Conservation (phyloP, 1,140 invertebrate genomes). For the Aporrectodea caliginosa region DNA sequence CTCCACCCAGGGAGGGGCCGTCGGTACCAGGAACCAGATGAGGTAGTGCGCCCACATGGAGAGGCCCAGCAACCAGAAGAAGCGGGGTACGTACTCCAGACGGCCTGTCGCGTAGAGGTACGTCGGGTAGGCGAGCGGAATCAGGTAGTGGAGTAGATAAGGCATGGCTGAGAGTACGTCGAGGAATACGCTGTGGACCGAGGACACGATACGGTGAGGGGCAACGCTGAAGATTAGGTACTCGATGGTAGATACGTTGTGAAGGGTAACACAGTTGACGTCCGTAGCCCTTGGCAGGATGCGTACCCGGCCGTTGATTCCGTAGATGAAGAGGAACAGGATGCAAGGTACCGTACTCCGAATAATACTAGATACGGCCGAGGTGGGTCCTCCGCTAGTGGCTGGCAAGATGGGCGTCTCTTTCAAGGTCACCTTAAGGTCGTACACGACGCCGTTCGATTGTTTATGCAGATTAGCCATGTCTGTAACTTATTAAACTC, state of each 20-base stretch:
- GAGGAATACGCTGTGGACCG: constrained; percentile 10
- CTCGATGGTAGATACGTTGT: constrained; percentile 29
- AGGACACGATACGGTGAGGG: constrained; percentile 17
- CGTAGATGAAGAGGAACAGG: constrained; percentile 27
- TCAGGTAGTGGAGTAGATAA: constrained; percentile 30
- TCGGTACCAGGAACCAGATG: constrained; percentile 33
- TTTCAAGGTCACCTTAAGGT: not conserved
- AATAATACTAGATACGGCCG: constrained; percentile 4
- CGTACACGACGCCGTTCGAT: not conserved
- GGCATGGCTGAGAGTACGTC: constrained; percentile 29
- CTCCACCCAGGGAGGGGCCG: constrained; percentile 31
- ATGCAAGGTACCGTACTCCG: constrained; percentile 26
- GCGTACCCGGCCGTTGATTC: constrained; percentile 26
- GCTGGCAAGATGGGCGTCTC: not conserved
- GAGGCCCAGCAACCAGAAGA: constrained; percentile 29
- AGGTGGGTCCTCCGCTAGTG: too few relatives aligned
- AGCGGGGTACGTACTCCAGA: constrained; percentile 12
- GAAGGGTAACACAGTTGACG: constrained; percentile 26
- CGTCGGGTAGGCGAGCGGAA: constrained; percentile 27
- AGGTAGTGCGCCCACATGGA: constrained; percentile 29
- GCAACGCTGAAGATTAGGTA: not conserved
- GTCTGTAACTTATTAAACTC: too few relatives aligned
- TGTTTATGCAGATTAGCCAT: not conserved
- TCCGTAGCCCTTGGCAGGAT: constrained; percentile 25
- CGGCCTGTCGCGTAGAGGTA: constrained; percentile 6